These are phyloP conservation scores for Anthophora plumipes DNA, from an alignment of 2,888 invertebrate genomes.

Conservation along the genomic window DNA sequence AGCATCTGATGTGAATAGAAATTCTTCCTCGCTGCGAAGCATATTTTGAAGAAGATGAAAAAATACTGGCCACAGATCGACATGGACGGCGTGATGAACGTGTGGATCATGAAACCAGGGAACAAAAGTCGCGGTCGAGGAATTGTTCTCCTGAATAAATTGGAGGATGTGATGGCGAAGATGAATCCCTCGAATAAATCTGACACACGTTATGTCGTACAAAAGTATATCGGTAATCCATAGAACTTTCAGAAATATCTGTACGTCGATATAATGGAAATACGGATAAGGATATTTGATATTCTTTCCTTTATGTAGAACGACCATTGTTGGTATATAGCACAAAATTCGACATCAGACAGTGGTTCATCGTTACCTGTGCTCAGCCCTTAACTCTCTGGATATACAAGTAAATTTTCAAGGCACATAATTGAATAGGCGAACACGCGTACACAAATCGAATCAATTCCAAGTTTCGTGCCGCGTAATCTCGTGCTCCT, in stretches of 20 bases:
- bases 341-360: conserved; percentile 97
- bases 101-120: conserved; percentile 98
- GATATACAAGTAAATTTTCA: conserved; percentile 91
- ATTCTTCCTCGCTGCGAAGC: conserved; percentile 79
- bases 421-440: neutral
- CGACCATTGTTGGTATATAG: conserved; percentile 94
- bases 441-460: neutral
- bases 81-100: conserved; percentile 93
- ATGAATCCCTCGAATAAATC: conserved; percentile 84
- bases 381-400: conserved; percentile 96
- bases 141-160: conserved; percentile 93
- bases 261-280: neutral
- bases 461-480: conserved; percentile 26
- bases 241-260: neutral
- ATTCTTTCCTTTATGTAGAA: conserved; percentile 87
- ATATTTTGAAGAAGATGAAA: conserved; percentile 88
- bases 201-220: conserved; percentile 94
- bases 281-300: neutral
- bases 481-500: conserved; percentile 30
- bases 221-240: conserved; percentile 95
- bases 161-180: conserved; percentile 92
- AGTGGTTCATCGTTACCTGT: conserved; percentile 97
- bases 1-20: conserved; percentile 71
- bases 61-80: conserved; percentile 93
- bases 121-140: conserved; percentile 97